Base-by-base conservation (phyloP, 2,888 invertebrate species). In the Ormyrus rosae region DNA sequence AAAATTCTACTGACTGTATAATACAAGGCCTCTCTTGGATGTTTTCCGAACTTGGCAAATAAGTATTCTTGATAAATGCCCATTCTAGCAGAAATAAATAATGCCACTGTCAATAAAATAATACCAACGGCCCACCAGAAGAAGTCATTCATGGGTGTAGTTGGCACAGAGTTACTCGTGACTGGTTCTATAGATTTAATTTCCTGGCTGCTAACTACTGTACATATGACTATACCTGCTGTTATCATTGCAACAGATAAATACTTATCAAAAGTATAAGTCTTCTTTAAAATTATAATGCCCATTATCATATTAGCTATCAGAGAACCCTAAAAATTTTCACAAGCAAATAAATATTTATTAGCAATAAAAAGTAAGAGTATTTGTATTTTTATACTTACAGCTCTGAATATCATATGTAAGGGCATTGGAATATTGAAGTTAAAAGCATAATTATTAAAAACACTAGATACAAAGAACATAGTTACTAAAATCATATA, bases 241-340 rank as follows among this genome's bases (percentile, higher is more conserved):
- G 98, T 97, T 86, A 99, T 98, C 94, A 99, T 96, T 8, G 95
- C 91, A 7, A 99, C 96, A 0, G 99, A 97, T 8, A 97, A 82
- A 91, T 98, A 99, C 90, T 99, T 99, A 53, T 95, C 93, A 3
- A 94, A 91, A 1, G 94, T 92, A 87, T 99, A 99, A 70, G 93
- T 92, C 88, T 96, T 96, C 86, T 96, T 96, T 58, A 98, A 91
- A 81, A 99, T 95, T 85, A 98, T 92, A 56, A 97, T 96, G 11
- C 98, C 98, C 94, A 99, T 96, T 53, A 98, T 93, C 95, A 99
- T 96, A 90, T 98, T 99, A 0, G 99, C 98, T 92, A 99, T 97
- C 51, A 99, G 92, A 5, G 99, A 99, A 1, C 99, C 99, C 96
- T 96, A 89, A 79, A 92, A 61, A 61, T 60, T 73, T 58, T 65